Percentiles rank a stretch among this genome's conserved stretches.
phyloP scores from a whole-genome alignment of 2,888 invertebrate species.

The Eustalomyia histrio region DNA sequence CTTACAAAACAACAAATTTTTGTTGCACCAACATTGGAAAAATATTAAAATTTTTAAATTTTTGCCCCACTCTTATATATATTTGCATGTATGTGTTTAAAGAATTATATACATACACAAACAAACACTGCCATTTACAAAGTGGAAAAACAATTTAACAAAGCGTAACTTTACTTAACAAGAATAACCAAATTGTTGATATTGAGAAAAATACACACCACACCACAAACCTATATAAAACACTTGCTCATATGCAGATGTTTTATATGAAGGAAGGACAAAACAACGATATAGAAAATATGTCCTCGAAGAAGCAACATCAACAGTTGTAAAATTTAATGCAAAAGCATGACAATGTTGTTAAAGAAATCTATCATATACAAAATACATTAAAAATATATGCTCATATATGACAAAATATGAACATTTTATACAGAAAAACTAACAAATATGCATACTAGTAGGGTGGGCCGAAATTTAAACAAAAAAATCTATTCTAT shows the following conservation, averaged over 20 bases:
- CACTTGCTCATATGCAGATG: neutral
- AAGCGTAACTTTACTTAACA: slow-evolving; percentile 62
- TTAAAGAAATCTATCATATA: slow-evolving; percentile 57
- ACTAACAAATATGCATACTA: neutral
- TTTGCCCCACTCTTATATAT: no score
- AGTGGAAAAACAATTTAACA: slow-evolving; percentile 64
- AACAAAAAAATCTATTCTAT: no score
- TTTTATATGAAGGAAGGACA: slow-evolving; percentile 25
- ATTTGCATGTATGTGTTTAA: neutral
- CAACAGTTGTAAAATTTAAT: slow-evolving; percentile 45
- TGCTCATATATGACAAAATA: neutral
- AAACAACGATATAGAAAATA: slow-evolving; percentile 19
- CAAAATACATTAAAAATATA: slow-evolving; percentile 7
- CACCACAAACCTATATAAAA: no score
- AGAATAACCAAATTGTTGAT: slow-evolving; percentile 54
- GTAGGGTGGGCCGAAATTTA: neutral
- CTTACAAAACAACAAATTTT: no score
- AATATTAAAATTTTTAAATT: no score
- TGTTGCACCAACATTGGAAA: no score
- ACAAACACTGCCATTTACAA: slow-evolving; percentile 47
- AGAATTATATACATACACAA: neutral
- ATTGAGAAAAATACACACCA: slow-evolving; percentile 37
- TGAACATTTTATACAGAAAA: neutral
- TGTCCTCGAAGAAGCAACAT: slow-evolving; percentile 11
- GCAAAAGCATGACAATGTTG: slow-evolving; percentile 55